phyloP scores from a whole-genome alignment of 37 sponge, comb jelly and placozoan species.

The Chondrilla cf. caribensis region DNA sequence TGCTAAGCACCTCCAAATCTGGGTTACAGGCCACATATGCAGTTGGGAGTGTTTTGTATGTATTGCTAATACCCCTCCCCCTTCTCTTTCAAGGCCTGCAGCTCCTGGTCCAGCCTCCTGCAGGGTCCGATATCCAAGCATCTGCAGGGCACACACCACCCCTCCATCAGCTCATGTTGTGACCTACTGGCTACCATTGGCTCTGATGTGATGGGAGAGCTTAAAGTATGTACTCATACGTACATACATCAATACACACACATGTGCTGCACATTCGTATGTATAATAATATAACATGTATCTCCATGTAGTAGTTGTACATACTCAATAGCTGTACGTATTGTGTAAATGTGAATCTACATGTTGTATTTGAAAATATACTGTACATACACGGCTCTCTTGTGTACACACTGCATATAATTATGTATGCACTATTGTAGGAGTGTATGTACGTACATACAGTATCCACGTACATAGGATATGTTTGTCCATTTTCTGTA shows the following conservation, averaged over 20 bases:
- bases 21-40: too few species aligned
- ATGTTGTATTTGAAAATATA: too few species aligned
- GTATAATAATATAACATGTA: too few species aligned
- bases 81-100: not conserved
- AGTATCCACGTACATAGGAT: not conserved
- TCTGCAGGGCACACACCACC: not conserved
- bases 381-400: too few species aligned
- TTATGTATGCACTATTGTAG: not conserved
- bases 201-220: not conserved
- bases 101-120: not conserved
- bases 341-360: too few species aligned
- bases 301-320: too few species aligned
- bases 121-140: not conserved
- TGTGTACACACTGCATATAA: not conserved
- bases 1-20: too few species aligned
- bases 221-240: not conserved
- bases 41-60: too few species aligned
- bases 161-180: slow-evolving; percentile 1
- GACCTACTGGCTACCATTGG: slow-evolving; percentile 10
- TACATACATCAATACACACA: not conserved
- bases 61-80: not conserved
- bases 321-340: too few species aligned
- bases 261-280: not conserved
- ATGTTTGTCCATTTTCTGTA: not conserved
- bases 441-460: slow-evolving; percentile 1